Evolutionary conservation across 2,113 vertebrate genomes (phyloP).

Genomic region (Mohoua ochrocephala): DNA sequence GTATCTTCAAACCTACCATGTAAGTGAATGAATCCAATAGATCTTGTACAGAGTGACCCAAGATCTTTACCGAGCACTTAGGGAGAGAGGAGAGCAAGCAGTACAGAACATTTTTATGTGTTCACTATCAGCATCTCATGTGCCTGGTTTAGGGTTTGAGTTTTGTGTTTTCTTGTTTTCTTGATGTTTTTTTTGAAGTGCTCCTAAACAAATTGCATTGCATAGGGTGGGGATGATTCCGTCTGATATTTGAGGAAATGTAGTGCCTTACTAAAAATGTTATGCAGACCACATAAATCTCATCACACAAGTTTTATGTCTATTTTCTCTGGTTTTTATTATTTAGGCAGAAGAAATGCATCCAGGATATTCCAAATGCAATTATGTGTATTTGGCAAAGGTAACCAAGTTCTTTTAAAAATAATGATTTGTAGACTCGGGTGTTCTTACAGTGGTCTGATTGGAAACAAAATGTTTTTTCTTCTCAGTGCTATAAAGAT

Average conservation of each 20-base stretch:
- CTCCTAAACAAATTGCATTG: not conserved
- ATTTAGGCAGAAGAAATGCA: constrained; percentile 87
- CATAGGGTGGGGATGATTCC: not conserved
- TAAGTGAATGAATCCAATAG: not conserved
- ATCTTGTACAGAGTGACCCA: not conserved
- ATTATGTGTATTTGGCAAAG: constrained; percentile 93
- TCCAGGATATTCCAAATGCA: constrained; percentile 87
- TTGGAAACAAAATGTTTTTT: constrained; percentile 30
- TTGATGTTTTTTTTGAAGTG: not conserved
- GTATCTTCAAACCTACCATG: not conserved
- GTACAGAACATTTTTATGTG: not conserved
- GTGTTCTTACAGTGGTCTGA: constrained; percentile 4
- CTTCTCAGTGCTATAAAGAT: constrained; percentile 85
- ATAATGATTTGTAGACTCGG: not conserved
- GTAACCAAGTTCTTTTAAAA: constrained; percentile 67
- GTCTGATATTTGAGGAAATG: not conserved
- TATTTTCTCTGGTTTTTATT: constrained; percentile 45
- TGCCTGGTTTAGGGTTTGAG: not conserved
- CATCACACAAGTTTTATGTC: not conserved
- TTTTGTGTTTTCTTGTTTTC: not conserved
- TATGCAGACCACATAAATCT: not conserved
- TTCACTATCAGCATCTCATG: not conserved
- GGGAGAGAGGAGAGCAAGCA: not conserved
- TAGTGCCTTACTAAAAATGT: not conserved
- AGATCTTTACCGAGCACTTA: not conserved